Conservation (phyloP, 2,797 vertebrate species). For the Rhynchotus rufescens region DNA sequence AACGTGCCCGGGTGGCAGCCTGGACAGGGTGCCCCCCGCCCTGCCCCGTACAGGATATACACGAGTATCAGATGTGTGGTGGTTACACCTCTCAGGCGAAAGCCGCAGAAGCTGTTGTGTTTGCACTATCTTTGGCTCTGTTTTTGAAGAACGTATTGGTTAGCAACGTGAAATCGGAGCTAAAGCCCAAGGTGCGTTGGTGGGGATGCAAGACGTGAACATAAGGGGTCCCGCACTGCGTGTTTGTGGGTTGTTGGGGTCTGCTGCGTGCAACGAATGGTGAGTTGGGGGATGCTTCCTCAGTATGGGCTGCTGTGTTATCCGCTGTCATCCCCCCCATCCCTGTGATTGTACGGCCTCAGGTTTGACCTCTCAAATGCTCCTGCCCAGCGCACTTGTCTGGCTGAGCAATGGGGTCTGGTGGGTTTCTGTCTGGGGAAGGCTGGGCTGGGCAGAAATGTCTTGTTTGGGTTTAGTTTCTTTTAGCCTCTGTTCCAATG, state of each 20-base stretch:
- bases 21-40: background rate
- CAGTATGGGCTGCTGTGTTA: background rate
- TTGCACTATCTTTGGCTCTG: background rate
- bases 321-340: rapidly evolving
- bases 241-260: rapidly evolving
- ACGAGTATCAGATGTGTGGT: background rate
- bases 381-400: background rate
- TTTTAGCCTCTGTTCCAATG: background rate
- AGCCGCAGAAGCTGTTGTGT: background rate
- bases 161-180: rapidly evolving
- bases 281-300: rapidly evolving
- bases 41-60: background rate
- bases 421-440: background rate
- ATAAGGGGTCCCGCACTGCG: rapidly evolving
- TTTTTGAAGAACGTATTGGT: rapidly evolving
- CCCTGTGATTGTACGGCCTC: rapidly evolving
- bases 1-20: background rate
- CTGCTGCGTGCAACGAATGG: rapidly evolving
- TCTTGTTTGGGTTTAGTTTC: slow-evolving; percentile 58
- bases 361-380: rapidly evolving
- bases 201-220: background rate
- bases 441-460: slow-evolving; percentile 35
- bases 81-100: background rate
- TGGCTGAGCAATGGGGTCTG: rapidly evolving
- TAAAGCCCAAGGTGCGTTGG: rapidly evolving